Base-by-base conservation (phyloP, 2,888 invertebrate genomes). In the Dinocampus coccinellae region DNA sequence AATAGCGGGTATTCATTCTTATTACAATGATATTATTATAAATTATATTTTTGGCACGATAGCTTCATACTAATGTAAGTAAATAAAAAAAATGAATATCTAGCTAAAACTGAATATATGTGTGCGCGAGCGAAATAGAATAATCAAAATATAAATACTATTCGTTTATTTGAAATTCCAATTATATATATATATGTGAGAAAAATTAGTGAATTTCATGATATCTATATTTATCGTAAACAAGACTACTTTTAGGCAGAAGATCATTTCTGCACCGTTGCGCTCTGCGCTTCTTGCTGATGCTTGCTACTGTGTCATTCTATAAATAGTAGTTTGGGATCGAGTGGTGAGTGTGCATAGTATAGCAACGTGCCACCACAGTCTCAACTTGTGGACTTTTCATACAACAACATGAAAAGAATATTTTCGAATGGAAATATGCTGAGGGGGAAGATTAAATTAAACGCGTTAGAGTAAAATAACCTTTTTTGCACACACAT, bases 241-340 rank as follows among this genome's bases (percentile, higher is more conserved):
- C 36, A 70, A 42, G 61, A 73, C 75, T 78, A 76, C 81, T 76
- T 82, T 82, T 81, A 81, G 82, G 68, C 79, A 79, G 75, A 80
- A 78, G 77, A 80, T 81, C 81, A 77, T 76, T 52, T 63, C 16
- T 62, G 52, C 79, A 67, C 60, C 68, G 58, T 29, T 60, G 47
- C 33, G 39, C 10, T 53, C 29, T 76, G 73, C 78, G 79, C 78
- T 82, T 80, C 75, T 77, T 80, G 83, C 75, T 83, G 81, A 83
- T 83, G 85, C 84, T 81, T 84, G 84, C 79, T 82, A 86, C 83
- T 85, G 85, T 85, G 85, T 86, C 85, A 85, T 83, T 83, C 86
- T 82, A 84, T 83, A 84, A 85, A 84, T 84, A 84, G 78, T 63
- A 70, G 64, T 58, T 73, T 71, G 72, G 70, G 74, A 75, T 53